Evolutionary conservation across 2,797 vertebrate genomes (phyloP), one percentile per base, ranked within the genome.

Genomic region (Kryptopterus vitreolus): DNA sequence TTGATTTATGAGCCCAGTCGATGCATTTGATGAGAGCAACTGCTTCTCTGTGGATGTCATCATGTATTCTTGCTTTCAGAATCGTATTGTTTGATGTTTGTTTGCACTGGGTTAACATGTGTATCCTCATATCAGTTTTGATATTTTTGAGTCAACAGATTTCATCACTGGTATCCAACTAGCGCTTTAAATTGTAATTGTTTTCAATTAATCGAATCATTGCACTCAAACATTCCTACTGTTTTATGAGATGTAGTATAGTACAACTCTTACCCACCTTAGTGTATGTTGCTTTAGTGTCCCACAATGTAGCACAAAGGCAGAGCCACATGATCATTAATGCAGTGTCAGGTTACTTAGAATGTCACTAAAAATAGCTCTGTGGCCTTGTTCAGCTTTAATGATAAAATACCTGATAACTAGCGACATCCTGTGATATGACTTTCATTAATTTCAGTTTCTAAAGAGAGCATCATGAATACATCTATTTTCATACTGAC

Each of bases 371-470:
- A 29, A 53, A 77, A 46, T 77, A 65, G 38, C 75, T 55, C 46
- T 13, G 78, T 71, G 24, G 76, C 80, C 53, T 52, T 53, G 52
- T 77, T 75, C 35, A 43, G 11, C 62, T 24, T 35, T 81, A 83
- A 86, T 84, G 77, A 83, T 35, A 82, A 65, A 82, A 68, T 77
- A 24, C 38, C 81, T 80, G 83, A 71, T 78, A 85, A 86, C 77
- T 81, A 52, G 68, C 52, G 33, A 61, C 85, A 76, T 84, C 79
- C 81, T 85, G 73, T 74, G 43, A 46, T 61, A 59, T 83, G 16
- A 72, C 3, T 53, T 70, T 86, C 52, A 38, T 35, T 10, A 16
- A 48, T 33, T 48, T 73, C 63, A 29, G 38, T 63, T 55, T 4
- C 12, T 57, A 52, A 16, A 57, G 24, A 72, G 6, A 59, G n/a